Base-by-base conservation (phyloP, 2,113 vertebrate species). In the Calcarius ornatus region DNA sequence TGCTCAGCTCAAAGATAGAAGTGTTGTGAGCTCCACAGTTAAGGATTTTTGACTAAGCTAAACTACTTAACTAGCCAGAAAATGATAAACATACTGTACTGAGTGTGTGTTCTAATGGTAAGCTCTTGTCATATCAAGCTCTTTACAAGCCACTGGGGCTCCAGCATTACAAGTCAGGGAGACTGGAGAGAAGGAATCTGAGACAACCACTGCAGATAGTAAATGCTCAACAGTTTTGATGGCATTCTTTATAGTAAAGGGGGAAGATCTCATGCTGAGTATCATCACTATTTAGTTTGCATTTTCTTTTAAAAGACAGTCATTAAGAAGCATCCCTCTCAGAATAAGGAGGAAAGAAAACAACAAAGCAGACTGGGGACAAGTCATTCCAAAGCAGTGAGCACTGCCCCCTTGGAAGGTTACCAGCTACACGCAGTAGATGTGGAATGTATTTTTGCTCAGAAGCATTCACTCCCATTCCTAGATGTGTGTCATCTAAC, bases 361-460 rank as follows among this genome's bases (percentile, higher is more conserved):
- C 42, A 87, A 89, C 63, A 76, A 90, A 88, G 11, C 50, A 82
- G 63, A 70, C 42, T 0, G 2, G 89, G 82, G 73, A 76, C 14
- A 0, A 91, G 73, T 76, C 84, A 95, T 80, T 70, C 70, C 81
- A 87, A 87, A 94, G 87, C 63, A 90, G 86, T 63, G 82, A 59
- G 81, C 69, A 37, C 50, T 70, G 84, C 69, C 63, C 59, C 37
- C 35, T 37, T 86, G 90, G 93, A 95, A 70, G 9, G 8, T 9
- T 47, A 80, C 75, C 87, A 95, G 90, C 66, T 65, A 72, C 66
- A 95, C 71, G 45, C 81, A 92, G 86, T 23, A 89, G 66, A 90
- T 54, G 35, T 87, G 94, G 95, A 96, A 95, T 91, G 84, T 81
- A 85, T 88, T 95, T 92, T 54, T 94, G 63, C 85, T 84, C 84